These are phyloP conservation scores for Colaptes auratus DNA, from an alignment of 2,113 vertebrate genomes.

Conservation along the genomic window DNA sequence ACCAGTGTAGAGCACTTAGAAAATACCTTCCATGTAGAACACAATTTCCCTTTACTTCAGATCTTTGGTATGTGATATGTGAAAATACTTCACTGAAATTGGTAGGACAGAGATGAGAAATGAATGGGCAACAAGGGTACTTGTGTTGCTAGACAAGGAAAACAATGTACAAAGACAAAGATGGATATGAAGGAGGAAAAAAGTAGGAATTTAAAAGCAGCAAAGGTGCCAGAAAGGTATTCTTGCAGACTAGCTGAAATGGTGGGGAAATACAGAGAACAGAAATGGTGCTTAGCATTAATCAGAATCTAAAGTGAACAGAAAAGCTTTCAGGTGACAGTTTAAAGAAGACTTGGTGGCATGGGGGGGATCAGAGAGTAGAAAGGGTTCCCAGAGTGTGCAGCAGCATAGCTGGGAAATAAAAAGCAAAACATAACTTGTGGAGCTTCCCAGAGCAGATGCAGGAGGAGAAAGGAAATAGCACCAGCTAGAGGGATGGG, in stretches of 20 bases:
- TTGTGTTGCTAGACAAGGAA: conserved; percentile 18
- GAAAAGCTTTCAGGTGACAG: not conserved
- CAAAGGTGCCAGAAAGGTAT: not conserved
- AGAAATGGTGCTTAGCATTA: not conserved
- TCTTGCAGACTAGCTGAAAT: not conserved
- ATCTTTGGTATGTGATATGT: not conserved
- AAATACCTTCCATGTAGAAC: not conserved
- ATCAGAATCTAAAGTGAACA: not conserved
- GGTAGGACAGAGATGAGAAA: conserved; percentile 40
- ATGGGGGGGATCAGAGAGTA: not conserved
- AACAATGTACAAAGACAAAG: conserved; percentile 13
- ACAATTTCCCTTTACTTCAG: conserved; percentile 10
- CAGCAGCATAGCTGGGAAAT: not conserved
- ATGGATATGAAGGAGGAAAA: not conserved
- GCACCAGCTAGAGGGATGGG: rapidly evolving
- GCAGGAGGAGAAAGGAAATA: not conserved
- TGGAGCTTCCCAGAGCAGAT: not conserved
- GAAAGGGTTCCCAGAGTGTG: not conserved
- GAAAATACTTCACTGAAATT: conserved; percentile 21
- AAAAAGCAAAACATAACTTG: not conserved
- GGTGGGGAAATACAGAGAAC: not conserved
- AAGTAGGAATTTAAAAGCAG: conserved; percentile 24
- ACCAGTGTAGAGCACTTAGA: not conserved
- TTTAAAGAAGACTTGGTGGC: not conserved
- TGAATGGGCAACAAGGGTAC: not conserved